Base-by-base conservation (phyloP, 2,113 vertebrate genomes). In the Aleadryas rufinucha region DNA sequence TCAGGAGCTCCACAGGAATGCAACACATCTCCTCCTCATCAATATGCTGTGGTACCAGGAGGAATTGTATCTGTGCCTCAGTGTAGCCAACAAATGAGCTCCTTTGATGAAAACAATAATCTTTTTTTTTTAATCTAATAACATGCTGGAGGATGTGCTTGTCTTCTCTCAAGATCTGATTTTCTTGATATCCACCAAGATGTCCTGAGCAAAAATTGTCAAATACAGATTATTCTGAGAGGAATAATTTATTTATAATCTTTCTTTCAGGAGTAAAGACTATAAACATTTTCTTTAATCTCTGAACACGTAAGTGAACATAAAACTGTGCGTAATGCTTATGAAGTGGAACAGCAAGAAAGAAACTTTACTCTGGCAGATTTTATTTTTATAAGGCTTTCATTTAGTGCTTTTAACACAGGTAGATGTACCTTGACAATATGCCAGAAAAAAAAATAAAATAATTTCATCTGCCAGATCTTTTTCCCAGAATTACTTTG, bases 391-490 rank as follows among this genome's bases (percentile, higher is more conserved):
- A 28, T 42, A 56, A 63, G 12, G 24, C 28, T 84, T 95, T 88
- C 26, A 37, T 61, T 63, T 70, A 47, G 33, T 78, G 42, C 33
- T 92, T 93, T 94, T 88, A 47, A 77, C 17, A 88, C 33, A 86
- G 71, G 82, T 87, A 94, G 77, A 80, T 37, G 20, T 74, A 90
- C 41, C 22, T 94, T 90, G 71, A 94, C 50, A 80, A n/a, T 68
- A 83, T 41, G 78, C 57, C 84, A 95, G 61, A 57, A 42, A 92
- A 93, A 93, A 37, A 89, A 94, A 81, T 54, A 93, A 95, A 94
- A 68, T 68, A 76, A 90, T 85, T 92, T 86, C 4, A n/a, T 88
- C 76, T 81, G 80, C 80, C 54, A 95, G 70, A 47, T 92, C 70
- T 86, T 92, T 90, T 80, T 20, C 42, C 17, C 47, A 77, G 54